Evolutionary conservation across 2,797 vertebrate genomes (phyloP), one percentile per base, ranked within the genome.

Genomic region (Threskiornis aethiopicus): DNA sequence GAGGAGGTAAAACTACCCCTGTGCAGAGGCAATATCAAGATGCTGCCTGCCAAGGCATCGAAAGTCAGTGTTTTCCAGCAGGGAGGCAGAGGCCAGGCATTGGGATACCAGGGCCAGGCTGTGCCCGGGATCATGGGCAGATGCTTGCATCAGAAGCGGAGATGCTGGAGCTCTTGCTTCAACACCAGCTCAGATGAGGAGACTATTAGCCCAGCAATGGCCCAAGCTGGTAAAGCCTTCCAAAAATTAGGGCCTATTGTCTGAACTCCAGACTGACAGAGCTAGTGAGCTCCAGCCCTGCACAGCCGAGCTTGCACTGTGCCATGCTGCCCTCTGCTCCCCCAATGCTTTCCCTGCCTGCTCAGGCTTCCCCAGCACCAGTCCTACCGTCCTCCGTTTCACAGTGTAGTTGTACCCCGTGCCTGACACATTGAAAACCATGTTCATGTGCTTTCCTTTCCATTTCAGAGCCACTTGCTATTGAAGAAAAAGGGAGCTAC

Each of bases 251-350:
- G 11, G 15, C 13, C 62, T 73, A 6, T 24, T 42, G 16, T 39
- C 52, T 52, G 25, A 58, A 22, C 14, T 70, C 42, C 44, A 79
- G 26, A 16, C n/a, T 29, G 18, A 24, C 9, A 55, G 19, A 41
- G 7, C 8, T 67, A 11, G 16, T 6, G 21, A 75, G 16, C 16
- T 37, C 6, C 18, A 49, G 9, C 15, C 46, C 15, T 10, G 13
- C 8, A 26, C 11, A 62, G 28, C 4, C 0, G 0, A 64, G 35
- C 16, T 49, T 49, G n/a, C 52, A n/a, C 11, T 1, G 0, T 28
- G 37, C 16, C 5, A 8, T 26, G 29, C 25, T 79, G 26, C n/a
- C 13, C 18, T 35, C 20, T 44, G n/a, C 8, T 91, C 7, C 14
- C 3, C 6, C 16, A 33, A 18, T 1, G 1, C 51, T 39, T 73